A percentile compares a stretch with the other conserved stretches of the same genome.
phyloP scores from a whole-genome alignment of 1,140 invertebrate species.

The Chionoecetes opilio region DNA sequence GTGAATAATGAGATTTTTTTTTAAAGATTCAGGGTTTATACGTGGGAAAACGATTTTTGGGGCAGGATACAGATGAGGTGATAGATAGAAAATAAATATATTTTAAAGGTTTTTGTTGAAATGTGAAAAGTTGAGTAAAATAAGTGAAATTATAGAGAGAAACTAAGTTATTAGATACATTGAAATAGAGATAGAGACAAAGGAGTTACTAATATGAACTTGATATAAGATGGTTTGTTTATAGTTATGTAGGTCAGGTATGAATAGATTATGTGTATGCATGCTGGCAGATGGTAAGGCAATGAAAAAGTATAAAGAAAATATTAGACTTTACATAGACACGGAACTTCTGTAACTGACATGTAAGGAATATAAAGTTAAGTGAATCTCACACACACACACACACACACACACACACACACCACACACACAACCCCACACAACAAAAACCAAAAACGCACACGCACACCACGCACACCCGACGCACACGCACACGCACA shows the following conservation, averaged over 20 bases:
- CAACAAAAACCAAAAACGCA: too few relatives aligned
- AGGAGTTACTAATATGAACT: not conserved
- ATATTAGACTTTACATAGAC: not conserved
- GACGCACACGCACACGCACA: too few relatives aligned
- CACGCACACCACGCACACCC: too few relatives aligned
- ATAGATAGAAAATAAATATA: not conserved
- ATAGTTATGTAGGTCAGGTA: not conserved
- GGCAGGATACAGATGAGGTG: not conserved
- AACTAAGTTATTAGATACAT: not conserved
- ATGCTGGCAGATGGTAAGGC: not conserved
- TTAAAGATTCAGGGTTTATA: conserved; percentile 31
- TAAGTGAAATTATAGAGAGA: not conserved
- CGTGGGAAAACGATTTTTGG: not conserved
- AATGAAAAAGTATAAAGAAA: not conserved
- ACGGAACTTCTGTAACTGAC: not conserved
- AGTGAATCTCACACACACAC: not conserved
- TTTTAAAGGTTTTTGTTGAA: too few relatives aligned
- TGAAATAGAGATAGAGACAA: not conserved
- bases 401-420: too few relatives aligned
- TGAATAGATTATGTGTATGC: not conserved
- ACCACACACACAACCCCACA: too few relatives aligned
- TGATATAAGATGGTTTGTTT: not conserved
- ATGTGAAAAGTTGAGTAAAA: not conserved
- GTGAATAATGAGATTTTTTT: too few relatives aligned
- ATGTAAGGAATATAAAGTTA: not conserved